Percentiles rank a stretch among this genome's conserved stretches.
These are phyloP conservation scores for Folsomia manolachei DNA, from an alignment of 2,888 invertebrate species.

Conservation along the genomic window DNA sequence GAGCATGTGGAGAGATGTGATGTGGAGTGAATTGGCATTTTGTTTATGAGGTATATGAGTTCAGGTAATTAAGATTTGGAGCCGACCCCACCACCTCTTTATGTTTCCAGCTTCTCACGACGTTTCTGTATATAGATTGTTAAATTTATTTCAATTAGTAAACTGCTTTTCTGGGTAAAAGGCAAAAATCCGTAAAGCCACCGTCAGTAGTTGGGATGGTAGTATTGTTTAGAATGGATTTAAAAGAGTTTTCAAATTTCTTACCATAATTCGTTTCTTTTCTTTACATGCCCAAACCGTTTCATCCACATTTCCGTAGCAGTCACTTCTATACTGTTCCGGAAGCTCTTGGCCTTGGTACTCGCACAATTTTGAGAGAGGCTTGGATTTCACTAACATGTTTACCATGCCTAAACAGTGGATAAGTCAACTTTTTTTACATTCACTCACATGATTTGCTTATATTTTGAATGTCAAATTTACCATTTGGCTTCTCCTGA, in stretches of 20 bases:
- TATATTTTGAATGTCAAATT: constrained; percentile 1
- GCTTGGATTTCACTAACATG: constrained; percentile 57
- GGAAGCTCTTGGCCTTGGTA: constrained; percentile 66
- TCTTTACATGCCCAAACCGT: constrained; percentile 76
- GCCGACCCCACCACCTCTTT: constrained; percentile 19
- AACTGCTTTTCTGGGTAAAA: background rate
- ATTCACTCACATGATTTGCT: background rate
- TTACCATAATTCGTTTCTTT: constrained; percentile 75
- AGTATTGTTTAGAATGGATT: constrained; percentile 6
- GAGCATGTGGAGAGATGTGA: constrained; percentile 6
- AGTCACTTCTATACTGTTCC: constrained; percentile 71
- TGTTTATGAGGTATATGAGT: background rate
- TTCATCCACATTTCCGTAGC: constrained; percentile 76
- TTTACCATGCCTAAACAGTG: constrained; percentile 42
- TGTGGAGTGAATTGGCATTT: constrained; percentile 21
- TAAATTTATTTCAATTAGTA: constrained; percentile 32
- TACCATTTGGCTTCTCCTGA: constrained; percentile 69
- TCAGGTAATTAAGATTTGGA: background rate
- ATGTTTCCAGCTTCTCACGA: constrained; percentile 44
- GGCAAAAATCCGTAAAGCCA: background rate
- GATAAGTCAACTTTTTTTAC: background rate
- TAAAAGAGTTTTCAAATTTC: constrained; percentile 41
- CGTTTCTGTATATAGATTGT: constrained; percentile 37
- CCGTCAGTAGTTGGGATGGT: background rate
- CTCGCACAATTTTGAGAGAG: constrained; percentile 70